Evolutionary conservation across 1,140 invertebrate genomes (phyloP).

Genomic region (Contarinia nasturtii): DNA sequence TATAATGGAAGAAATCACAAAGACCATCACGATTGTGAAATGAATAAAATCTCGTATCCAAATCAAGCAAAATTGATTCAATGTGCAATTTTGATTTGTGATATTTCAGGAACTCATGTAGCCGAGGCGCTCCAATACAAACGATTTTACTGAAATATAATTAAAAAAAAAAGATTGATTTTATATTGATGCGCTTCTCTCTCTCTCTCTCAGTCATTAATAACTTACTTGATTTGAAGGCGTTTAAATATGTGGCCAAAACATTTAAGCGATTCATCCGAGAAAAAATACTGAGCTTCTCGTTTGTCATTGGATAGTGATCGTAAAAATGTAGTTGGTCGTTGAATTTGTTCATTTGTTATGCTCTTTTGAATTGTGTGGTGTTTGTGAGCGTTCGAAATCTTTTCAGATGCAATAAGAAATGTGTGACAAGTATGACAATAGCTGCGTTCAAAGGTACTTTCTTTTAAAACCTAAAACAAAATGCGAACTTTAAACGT

Average conservation of each 20-base stretch:
- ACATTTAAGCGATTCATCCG: slow-evolving; percentile 26
- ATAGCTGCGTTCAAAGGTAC: slow-evolving; percentile 27
- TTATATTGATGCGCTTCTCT: too few species aligned
- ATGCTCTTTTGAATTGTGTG: slow-evolving; percentile 28
- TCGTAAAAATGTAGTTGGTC: slow-evolving; percentile 37
- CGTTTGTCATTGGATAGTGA: slow-evolving; percentile 42
- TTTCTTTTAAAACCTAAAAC: slow-evolving; percentile 21
- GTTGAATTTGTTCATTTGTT: slow-evolving; percentile 26
- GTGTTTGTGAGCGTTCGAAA: slow-evolving; percentile 24
- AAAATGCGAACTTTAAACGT: too few species aligned
- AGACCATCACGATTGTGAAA: slow-evolving; percentile 35
- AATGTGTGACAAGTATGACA: slow-evolving; percentile 43
- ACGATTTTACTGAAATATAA: slow-evolving; percentile 45
- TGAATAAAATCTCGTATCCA: slow-evolving; percentile 50
- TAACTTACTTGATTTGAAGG: slow-evolving; percentile 28
- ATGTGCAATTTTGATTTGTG: slow-evolving; percentile 25
- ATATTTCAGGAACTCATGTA: slow-evolving; percentile 46
- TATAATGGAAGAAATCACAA: slow-evolving; percentile 56
- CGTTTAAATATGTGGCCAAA: slow-evolving; percentile 27
- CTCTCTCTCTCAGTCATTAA: too few species aligned
- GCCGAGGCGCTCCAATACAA: slow-evolving; percentile 57
- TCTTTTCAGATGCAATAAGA: slow-evolving; percentile 25
- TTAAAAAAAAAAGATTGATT: too few species aligned
- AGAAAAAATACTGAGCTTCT: slow-evolving; percentile 59
- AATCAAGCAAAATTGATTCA: slow-evolving; percentile 51